These are phyloP conservation scores for Drosophila lacteicornis DNA, from an alignment of 1,140 invertebrate species.

Conservation along the genomic window DNA sequence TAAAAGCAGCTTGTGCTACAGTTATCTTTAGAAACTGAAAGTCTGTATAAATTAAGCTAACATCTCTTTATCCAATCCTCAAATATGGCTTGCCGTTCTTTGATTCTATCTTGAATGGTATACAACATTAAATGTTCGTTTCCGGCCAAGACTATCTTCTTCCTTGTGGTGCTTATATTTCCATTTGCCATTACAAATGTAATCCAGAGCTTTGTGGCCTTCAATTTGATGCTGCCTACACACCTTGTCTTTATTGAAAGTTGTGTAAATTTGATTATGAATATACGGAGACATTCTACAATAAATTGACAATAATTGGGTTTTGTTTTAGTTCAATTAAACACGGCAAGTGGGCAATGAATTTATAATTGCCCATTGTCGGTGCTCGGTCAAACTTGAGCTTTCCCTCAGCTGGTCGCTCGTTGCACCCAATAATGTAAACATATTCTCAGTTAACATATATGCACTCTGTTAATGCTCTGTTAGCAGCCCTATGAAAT, in stretches of 20 bases:
- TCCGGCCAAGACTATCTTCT: background rate
- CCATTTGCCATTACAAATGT: slow-evolving; percentile 29
- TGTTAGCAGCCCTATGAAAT: too few relatives aligned
- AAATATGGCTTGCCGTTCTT: background rate
- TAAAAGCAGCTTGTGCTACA: background rate
- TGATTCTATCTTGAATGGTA: slow-evolving; percentile 22
- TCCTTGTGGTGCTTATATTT: too few relatives aligned
- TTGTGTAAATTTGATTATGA: slow-evolving; percentile 22
- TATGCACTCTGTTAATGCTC: too few relatives aligned
- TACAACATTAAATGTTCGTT: too few relatives aligned
- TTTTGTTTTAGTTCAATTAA: slow-evolving; percentile 6
- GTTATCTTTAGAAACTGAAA: too few relatives aligned
- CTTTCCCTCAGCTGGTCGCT: too few relatives aligned
- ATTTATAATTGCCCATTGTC: slow-evolving; percentile 11
- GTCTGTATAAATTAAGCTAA: background rate
- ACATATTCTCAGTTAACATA: too few relatives aligned
- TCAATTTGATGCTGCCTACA: slow-evolving; percentile 21
- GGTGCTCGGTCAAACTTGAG: too few relatives aligned
- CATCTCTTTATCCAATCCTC: too few relatives aligned
- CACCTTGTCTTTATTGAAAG: slow-evolving; percentile 9
- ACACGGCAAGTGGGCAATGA: background rate
- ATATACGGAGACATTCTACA: background rate
- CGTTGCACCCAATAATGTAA: too few relatives aligned
- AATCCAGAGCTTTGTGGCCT: slow-evolving; percentile 37
- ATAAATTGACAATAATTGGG: slow-evolving; percentile 5